These are phyloP conservation scores for Microcaecilia unicolor DNA, from an alignment of 2,797 vertebrate species.

Conservation along the genomic window DNA sequence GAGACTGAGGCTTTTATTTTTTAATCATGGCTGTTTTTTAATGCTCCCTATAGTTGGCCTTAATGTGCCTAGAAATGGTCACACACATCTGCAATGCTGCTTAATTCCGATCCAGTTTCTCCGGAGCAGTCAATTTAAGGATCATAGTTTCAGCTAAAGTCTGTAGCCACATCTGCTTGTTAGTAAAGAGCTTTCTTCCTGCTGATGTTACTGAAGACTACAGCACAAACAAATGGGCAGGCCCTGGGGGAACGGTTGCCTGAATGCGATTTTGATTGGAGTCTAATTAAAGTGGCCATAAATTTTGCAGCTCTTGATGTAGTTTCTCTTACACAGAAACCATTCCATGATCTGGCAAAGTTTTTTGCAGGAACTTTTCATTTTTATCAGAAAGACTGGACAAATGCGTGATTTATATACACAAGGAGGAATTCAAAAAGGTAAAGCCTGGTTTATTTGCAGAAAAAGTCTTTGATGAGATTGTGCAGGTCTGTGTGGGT, in stretches of 20 bases:
- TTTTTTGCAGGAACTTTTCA: not conserved
- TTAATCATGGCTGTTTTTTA: too few relatives aligned
- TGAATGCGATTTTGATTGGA: conserved; percentile 44
- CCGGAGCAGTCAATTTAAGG: conserved; percentile 16
- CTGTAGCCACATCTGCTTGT: conserved; percentile 2
- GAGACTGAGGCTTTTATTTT: too few relatives aligned
- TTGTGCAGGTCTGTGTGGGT: too few relatives aligned
- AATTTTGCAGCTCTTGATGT: conserved; percentile 35
- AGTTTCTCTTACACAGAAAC: conserved; percentile 20
- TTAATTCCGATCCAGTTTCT: conserved; percentile 10
- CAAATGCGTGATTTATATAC: too few relatives aligned
- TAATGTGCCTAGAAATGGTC: not conserved
- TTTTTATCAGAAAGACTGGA: too few relatives aligned
- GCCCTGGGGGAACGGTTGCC: conserved; percentile 28
- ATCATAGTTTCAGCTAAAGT: conserved; percentile 29
- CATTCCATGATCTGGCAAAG: not conserved
- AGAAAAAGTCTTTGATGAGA: too few relatives aligned
- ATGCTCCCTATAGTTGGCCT: too few relatives aligned
- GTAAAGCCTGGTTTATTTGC: too few relatives aligned
- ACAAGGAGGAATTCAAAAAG: too few relatives aligned
- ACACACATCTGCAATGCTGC: not conserved
- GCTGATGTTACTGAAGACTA: conserved; percentile 31
- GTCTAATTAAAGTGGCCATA: conserved; percentile 42
- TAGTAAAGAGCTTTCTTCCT: conserved; percentile 25
- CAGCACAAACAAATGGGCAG: conserved; percentile 37